Conservation (phyloP, 2,888 invertebrate species). For the Yponomeuta malinellus region DNA sequence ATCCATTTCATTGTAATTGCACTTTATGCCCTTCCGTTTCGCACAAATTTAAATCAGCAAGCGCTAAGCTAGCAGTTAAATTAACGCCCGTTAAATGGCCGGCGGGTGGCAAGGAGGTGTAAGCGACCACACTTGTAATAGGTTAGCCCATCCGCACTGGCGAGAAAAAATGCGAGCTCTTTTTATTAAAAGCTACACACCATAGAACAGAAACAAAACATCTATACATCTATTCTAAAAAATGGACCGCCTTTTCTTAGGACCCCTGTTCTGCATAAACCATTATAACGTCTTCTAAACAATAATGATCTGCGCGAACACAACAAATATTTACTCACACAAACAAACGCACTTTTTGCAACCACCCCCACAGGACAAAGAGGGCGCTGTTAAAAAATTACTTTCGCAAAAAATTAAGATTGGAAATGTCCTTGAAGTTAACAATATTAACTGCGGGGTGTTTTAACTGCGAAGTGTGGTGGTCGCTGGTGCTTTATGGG, state of each 20-base stretch:
- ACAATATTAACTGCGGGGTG: constrained; percentile 20
- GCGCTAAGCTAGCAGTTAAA: neutral
- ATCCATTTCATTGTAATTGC: constrained; percentile 18
- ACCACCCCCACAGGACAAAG: constrained; percentile 20
- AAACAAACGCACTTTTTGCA: constrained; percentile 54
- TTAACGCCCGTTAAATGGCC: constrained; percentile 14
- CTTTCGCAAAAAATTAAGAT: constrained; percentile 45
- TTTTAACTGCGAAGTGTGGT: constrained; percentile 18
- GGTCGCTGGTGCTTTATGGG: constrained; percentile 16
- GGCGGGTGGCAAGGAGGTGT: constrained; percentile 18
- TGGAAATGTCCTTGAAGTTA: constrained; percentile 21
- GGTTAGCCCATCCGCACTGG: neutral
- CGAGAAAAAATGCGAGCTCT: neutral
- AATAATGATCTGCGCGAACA: constrained; percentile 46
- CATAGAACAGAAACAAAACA: neutral
- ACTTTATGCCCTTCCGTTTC: constrained; percentile 20
- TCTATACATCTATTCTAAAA: neutral
- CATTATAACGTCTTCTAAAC: constrained; percentile 1
- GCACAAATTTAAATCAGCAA: constrained; percentile 16
- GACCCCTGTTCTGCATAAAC: neutral
- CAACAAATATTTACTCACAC: constrained; percentile 25
- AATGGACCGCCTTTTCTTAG: neutral
- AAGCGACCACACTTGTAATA: constrained; percentile 3
- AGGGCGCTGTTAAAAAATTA: constrained; percentile 42
- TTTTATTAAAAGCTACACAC: neutral